These are phyloP conservation scores for Microplitis demolitor DNA, from an alignment of 1,140 invertebrate genomes.

Conservation along the genomic window DNA sequence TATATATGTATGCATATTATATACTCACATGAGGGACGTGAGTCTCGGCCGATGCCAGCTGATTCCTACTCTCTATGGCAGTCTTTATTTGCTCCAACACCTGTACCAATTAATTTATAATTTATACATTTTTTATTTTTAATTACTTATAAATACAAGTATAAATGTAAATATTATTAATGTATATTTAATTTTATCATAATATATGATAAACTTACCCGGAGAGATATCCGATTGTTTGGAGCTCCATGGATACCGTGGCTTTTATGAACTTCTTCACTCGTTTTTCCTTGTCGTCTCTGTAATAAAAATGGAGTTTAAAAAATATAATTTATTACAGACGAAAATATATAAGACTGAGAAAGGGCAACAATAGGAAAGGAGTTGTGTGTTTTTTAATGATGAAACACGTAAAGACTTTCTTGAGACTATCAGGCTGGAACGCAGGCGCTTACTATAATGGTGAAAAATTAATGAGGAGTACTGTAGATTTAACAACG, in stretches of 20 bases:
- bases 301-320: slow-evolving; percentile 41
- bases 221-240: slow-evolving; percentile 53
- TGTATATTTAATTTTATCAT: background rate
- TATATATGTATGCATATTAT: background rate
- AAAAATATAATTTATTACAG: slow-evolving; percentile 1
- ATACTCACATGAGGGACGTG: slow-evolving; percentile 44
- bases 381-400: slow-evolving; percentile 8
- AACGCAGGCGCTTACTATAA: slow-evolving; percentile 16
- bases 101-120: slow-evolving; percentile 37
- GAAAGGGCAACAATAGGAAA: background rate
- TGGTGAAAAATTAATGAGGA: slow-evolving; percentile 9
- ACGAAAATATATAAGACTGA: background rate
- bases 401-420: slow-evolving; percentile 17
- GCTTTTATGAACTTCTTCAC: slow-evolving; percentile 51
- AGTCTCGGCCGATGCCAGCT: slow-evolving; percentile 44
- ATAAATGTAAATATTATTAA: too few species aligned
- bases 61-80: slow-evolving; percentile 58
- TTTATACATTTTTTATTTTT: background rate
- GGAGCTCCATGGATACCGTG: slow-evolving; percentile 42
- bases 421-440: slow-evolving; percentile 20
- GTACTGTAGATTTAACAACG: slow-evolving; percentile 3
- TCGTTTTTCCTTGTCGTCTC: slow-evolving; percentile 49
- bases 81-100: slow-evolving; percentile 60
- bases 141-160: too few species aligned
- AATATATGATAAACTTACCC: slow-evolving; percentile 39